Evolutionary conservation across 1,140 invertebrate species (phyloP), one percentile per base, ranked within the genome.

Genomic region (Platorchestia sp.): DNA sequence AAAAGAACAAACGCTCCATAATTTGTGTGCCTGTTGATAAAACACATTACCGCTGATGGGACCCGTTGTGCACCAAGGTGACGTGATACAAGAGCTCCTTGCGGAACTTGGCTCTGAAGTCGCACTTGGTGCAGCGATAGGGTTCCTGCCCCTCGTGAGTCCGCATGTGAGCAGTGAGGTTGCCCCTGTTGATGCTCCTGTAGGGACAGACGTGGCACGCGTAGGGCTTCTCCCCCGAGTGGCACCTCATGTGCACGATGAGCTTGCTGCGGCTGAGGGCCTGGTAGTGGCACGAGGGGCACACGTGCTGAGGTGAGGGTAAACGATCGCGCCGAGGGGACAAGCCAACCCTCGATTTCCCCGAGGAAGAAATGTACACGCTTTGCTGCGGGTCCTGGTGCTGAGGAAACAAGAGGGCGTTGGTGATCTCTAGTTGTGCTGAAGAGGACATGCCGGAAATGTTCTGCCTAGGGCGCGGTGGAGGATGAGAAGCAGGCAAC

Each of bases 111-210:
- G 91, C 91, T 41, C 91, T 93, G 91, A 93, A 93, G 91, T 95
- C 95, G 42, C 95, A 95, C 36, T 86, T 27, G n/a, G 40, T 42
- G 90, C 95, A 95, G 41, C 47, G 1, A n/a, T 90, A 95, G 41
- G 95, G 95, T 75, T 95, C 87, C 96, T 96, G 96, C 98, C 98
- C 98, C 42, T 98, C 99, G 97, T 99, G 99, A 91, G 99, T 99
- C 95, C 99, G 98, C 95, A 95, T 95, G 59, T 95, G 95, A 16
- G 95, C 53, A n/a, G 86, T 86, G 53, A 95, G 59, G 87, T 95
- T 95, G 22, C 95, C 43, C n/a, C 87, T 59, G 47, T 95, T 93
- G 45, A 86, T 95, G 42, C 53, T 86, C 43, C 95, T 59, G 91
- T 95, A 95, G 41, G 90, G 44, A 53, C 91, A 95, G n/a, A 95